Percentiles rank a stretch among this genome's conserved stretches.
phyloP scores from a whole-genome alignment of 2,113 vertebrate species.

The Emydura subglobosa region DNA sequence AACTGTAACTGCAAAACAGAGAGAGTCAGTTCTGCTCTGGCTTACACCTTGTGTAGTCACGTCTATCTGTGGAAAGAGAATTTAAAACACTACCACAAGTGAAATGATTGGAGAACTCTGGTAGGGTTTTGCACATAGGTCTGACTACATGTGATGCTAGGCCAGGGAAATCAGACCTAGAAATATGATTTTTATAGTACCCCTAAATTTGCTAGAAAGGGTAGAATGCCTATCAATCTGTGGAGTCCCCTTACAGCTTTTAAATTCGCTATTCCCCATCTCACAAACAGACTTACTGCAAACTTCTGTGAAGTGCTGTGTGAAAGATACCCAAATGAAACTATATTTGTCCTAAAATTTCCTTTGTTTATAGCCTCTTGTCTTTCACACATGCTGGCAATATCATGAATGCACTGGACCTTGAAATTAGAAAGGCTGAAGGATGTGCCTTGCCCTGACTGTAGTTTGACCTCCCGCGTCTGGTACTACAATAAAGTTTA shows the following conservation, averaged over 20 bases:
- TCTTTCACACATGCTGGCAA: not conserved
- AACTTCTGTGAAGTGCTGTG: not conserved
- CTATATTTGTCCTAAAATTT: not conserved
- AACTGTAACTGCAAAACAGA: not conserved
- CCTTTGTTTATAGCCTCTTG: not conserved
- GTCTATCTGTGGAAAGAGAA: not conserved
- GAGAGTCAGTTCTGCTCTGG: not conserved
- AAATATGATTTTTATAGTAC: not conserved
- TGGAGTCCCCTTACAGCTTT: not conserved
- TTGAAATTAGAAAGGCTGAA: slow-evolving; percentile 12
- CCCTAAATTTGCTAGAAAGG: not conserved
- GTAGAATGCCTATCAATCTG: not conserved
- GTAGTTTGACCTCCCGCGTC: not conserved
- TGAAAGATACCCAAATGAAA: not conserved
- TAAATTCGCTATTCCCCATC: not conserved
- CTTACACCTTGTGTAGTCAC: not conserved
- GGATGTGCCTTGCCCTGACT: not conserved
- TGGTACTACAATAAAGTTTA: not conserved
- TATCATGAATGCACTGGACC: not conserved
- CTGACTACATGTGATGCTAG: not conserved
- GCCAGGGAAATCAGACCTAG: not conserved
- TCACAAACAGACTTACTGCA: not conserved
- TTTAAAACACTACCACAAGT: not conserved
- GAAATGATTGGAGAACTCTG: not conserved
- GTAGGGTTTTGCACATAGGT: not conserved